These are phyloP conservation scores for Hyperoodon ampullatus DNA, from an alignment of 2,113 vertebrate genomes.

Conservation along the genomic window DNA sequence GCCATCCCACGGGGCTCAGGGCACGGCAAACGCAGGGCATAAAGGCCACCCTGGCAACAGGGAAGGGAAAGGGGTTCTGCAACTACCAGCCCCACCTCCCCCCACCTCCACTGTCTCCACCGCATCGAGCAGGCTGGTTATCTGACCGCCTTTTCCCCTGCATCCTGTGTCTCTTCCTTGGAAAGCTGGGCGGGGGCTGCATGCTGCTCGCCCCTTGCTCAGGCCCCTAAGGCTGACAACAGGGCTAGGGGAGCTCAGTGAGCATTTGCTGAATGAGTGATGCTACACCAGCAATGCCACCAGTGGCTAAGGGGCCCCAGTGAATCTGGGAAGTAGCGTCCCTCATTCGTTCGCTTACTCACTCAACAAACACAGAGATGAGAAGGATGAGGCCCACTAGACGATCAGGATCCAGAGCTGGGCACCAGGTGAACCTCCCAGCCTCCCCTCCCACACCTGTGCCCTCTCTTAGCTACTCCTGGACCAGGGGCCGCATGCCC, in stretches of 20 bases:
- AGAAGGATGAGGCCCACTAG: not conserved
- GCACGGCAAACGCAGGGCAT: not conserved
- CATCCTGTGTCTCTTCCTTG: not conserved
- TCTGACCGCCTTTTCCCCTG: not conserved
- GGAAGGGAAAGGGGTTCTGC: not conserved
- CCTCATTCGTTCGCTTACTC: not conserved
- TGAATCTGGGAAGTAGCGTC: not conserved
- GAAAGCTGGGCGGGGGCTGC: not conserved
- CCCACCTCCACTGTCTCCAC: fast-evolving
- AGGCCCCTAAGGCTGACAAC: not conserved
- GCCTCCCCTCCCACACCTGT: fast-evolving
- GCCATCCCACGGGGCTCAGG: not conserved
- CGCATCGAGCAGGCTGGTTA: fast-evolving
- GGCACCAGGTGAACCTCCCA: fast-evolving
- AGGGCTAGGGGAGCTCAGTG: not conserved
- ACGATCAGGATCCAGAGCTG: not conserved
- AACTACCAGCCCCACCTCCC: too few relatives aligned
- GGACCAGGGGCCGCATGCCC: not conserved
- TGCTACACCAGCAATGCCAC: not conserved
- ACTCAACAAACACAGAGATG: not conserved
- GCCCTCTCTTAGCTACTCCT: not conserved
- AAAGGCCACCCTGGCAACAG: not conserved
- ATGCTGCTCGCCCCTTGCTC: not conserved
- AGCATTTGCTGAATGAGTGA: too few relatives aligned
- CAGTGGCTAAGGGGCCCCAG: not conserved